phyloP scores from a whole-genome alignment of 2,797 vertebrate species.

The Argentina silus region DNA sequence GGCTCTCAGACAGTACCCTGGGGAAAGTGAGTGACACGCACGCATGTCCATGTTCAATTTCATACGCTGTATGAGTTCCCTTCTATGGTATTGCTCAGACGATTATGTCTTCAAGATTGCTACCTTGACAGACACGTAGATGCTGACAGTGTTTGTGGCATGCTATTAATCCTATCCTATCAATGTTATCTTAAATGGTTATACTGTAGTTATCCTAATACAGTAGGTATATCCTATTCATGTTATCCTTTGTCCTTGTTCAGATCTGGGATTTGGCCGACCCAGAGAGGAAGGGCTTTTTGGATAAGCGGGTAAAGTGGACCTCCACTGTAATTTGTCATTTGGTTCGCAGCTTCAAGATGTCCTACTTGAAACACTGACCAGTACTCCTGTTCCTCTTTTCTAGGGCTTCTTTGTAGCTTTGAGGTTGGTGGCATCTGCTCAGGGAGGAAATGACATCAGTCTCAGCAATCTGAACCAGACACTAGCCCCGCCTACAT shows the following conservation, averaged over 20 bases:
- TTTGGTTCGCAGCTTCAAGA: conserved; percentile 18
- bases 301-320: conserved; percentile 90
- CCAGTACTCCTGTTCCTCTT: conserved; percentile 32
- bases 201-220: not conserved
- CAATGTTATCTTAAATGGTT: not conserved
- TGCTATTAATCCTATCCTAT: not conserved
- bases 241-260: conserved; percentile 17
- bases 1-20: conserved; percentile 87
- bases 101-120: too few relatives aligned
- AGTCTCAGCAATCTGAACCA: conserved; percentile 84
- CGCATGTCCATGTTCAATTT: too few relatives aligned
- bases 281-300: conserved; percentile 92
- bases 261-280: conserved; percentile 99
- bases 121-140: not conserved
- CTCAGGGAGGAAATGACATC: conserved; percentile 92
- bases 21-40: conserved; percentile 83
- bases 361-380: not conserved
- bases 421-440: conserved; percentile 90
- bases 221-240: not conserved
- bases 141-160: not conserved
- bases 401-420: conserved; percentile 92
- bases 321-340: not conserved
- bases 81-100: too few relatives aligned
- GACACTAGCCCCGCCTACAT: conserved; percentile 86
- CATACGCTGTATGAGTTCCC: too few relatives aligned